Evolutionary conservation across 2,113 vertebrate species (phyloP), one percentile per base, ranked within the genome.

Genomic region (Tachycineta bicolor): DNA sequence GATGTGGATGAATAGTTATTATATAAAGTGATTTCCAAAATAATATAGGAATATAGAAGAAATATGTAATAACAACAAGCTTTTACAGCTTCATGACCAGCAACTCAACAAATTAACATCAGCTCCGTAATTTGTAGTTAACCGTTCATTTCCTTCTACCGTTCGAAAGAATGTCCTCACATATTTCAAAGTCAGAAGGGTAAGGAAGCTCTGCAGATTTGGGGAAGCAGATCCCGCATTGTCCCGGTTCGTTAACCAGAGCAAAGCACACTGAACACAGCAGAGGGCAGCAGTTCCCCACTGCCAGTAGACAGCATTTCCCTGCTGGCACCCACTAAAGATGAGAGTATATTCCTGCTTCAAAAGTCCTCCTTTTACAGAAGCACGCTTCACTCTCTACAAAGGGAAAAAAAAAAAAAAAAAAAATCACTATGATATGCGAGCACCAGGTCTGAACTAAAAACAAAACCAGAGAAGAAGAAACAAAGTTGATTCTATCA

Each of bases 231-330:
- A 33, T 5, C 37, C 4, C 0, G 0, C 34, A 8, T 1, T 14
- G 43, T 34, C 41, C 25, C 5, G 5, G 18, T 41, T 34, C 24
- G 49, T 20, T 10, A 12, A 13, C 2, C 25, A 37, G n/a, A 50
- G 17, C 37, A 62, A 63, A 47, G 46, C 26, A 2, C 58, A 11
- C 3, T 10, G 59, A 13, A 1, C 76, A 31, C 96, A 86, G 90
- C 23, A 96, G 96, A 85, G 94, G 95, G 96, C 94, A 95, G 94
- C 94, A 75, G 94, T 12, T 65, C 96, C 63, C 91, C 90, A 93
- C 6, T 9, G 41, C 43, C n/a, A 29, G 28, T 22, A 2, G 0
- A 19, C 37, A 46, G 34, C 44, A 2, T 5, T 26, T 39, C 31
- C 47, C 41, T 14, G 37, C 65, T 14, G 14, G 15, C 49, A 41